phyloP scores from a whole-genome alignment of 2,797 vertebrate species.

The Rhynchotus rufescens region DNA sequence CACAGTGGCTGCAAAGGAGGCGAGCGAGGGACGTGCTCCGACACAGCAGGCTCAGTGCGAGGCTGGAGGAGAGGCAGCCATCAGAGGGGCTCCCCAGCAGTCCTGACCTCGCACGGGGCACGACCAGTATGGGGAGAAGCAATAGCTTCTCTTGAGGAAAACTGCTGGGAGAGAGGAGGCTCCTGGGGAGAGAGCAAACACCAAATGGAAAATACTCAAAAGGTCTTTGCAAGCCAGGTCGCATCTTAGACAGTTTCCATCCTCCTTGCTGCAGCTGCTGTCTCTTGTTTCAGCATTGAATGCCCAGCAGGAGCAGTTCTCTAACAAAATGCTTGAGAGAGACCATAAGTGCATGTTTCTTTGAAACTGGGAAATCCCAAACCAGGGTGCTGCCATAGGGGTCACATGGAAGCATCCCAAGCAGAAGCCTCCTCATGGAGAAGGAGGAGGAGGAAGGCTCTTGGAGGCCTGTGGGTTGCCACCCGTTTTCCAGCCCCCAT shows the following conservation, averaged over 20 bases:
- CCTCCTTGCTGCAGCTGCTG: not conserved
- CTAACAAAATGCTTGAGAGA: not conserved
- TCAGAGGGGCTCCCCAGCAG: not conserved
- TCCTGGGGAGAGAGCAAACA: not conserved
- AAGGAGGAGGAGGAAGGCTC: not conserved
- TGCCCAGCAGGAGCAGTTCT: not conserved
- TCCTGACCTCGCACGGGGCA: not conserved
- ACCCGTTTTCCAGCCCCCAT: not conserved
- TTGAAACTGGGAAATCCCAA: not conserved
- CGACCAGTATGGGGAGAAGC: not conserved
- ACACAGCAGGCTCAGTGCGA: not conserved
- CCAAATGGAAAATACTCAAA: accelerated
- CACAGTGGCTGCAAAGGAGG: accelerated
- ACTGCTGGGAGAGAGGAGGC: not conserved
- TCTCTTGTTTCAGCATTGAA: not conserved
- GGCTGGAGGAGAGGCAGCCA: not conserved
- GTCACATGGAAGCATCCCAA: not conserved
- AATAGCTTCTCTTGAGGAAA: not conserved
- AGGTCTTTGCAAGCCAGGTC: not conserved
- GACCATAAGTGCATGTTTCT: not conserved
- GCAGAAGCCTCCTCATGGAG: not conserved
- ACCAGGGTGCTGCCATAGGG: not conserved
- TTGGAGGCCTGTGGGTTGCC: not conserved
- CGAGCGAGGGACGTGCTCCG: accelerated
- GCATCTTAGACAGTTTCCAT: not conserved